Base-by-base conservation (phyloP, 2,113 vertebrate genomes). In the Esox niger region DNA sequence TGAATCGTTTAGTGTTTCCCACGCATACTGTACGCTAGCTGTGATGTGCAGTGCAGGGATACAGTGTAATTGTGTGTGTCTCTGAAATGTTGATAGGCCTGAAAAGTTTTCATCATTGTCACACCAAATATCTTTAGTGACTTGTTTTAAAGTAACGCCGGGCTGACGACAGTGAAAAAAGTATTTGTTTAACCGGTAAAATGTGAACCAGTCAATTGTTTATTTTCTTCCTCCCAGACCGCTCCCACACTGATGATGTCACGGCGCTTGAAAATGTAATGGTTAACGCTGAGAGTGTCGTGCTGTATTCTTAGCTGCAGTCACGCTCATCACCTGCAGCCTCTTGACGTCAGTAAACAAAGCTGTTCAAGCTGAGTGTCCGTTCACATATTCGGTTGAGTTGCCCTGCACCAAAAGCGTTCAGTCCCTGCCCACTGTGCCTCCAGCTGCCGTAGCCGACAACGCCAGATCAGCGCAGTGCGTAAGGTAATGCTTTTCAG, bases 171-270 rank as follows among this genome's bases (percentile, higher is more conserved):
- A 52, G 47, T 21, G n/a, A 31, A 9, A 27, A 31, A 59, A 13
- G 31, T 30, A 30, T 31, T 8, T 31, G 30, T 56, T 13, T 9
- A 27, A 26, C 17, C 8, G 30, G 27, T 31, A 8, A 26, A 29
- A 30, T 27, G 20, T 2, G 17, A 43, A 43, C 38, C 13, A 43
- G 38, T 43, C 17, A 2, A 43, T 43, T 31, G 29, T 17, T 20
- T 13, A 26, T 20, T 59, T 30, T 59, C 57, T 30, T 59, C 27
- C 57, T 29, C 29, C 57, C 15, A 59, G 15, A 8, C 6, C 31
- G 57, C 29, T 59, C 57, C 26, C 31, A 29, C 31, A 31, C 30
- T 15, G 57, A 59, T 59, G 57, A 29, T 59, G 57, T n/a, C 57
- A 59, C 10, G 17, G 57, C 57, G 5, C n/a, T 15, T 17, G n/a